These are phyloP conservation scores for Thalassarche chlororhynchos DNA, from an alignment of 2,113 vertebrate species.

Conservation along the genomic window DNA sequence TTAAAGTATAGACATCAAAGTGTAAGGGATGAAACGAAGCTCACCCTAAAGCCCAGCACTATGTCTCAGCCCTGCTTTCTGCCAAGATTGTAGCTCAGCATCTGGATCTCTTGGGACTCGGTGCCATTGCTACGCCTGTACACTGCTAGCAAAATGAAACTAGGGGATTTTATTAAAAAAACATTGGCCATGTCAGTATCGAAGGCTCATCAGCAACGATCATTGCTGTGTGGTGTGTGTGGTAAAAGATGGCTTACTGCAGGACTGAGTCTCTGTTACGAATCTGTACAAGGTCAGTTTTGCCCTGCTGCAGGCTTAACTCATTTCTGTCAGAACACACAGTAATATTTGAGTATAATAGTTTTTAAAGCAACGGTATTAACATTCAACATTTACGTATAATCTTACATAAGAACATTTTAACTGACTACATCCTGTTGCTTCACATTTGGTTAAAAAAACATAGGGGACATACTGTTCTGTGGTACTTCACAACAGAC, in stretches of 20 bases:
- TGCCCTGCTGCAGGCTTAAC: not conserved
- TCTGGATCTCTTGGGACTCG: accelerated
- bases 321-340: not conserved
- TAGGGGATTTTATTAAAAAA: not conserved
- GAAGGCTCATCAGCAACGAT: accelerated
- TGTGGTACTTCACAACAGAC: not conserved
- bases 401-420: not conserved
- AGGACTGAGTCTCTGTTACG: not conserved
- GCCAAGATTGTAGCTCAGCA: not conserved
- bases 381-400: not conserved
- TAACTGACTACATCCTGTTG: conserved; percentile 30
- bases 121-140: not conserved
- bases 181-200: not conserved
- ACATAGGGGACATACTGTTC: not conserved
- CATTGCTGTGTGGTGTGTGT: not conserved
- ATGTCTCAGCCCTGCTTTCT: not conserved
- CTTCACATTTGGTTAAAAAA: not conserved
- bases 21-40: not conserved
- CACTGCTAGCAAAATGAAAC: not conserved
- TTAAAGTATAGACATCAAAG: not conserved
- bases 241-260: not conserved
- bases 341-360: not conserved
- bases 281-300: not conserved
- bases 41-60: not conserved
- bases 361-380: not conserved